Evolutionary conservation across 2,888 invertebrate species (phyloP), one percentile per base, ranked within the genome.

Genomic region (Ennomos erosarius): DNA sequence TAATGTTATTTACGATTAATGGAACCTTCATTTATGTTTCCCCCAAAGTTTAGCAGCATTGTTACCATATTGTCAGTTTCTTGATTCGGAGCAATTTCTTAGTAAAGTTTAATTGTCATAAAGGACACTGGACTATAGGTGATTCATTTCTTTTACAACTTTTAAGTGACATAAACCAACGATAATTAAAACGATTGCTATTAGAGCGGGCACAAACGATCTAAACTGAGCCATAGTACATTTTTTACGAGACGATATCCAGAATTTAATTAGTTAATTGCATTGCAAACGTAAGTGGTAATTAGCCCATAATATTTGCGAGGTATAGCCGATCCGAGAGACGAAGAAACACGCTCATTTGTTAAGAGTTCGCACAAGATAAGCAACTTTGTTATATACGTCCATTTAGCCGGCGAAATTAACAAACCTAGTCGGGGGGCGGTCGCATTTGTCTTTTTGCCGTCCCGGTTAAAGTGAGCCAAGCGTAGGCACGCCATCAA

Each of bases 301-400:
- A 54, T 60, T 58, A 58, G 55, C 44, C 50, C 50, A 53, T 52
- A 55, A 54, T 53, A 66, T 55, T 55, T 57, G 51, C 48, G 13
- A 47, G 49, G 51, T 42, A 47, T 45, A 36, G 46, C 49, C 50
- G 38, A 58, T 58, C 46, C 57, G 13, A 50, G 43, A 56, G 45
- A 57, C 47, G 60, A 64, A 61, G 16, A 1, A 26, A 59, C 50
- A 48, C 69, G 71, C 66, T 75, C 74, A 74, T 80, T 84, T 77
- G 85, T 86, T 84, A 85, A 82, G 85, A 84, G 69, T 82, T 78
- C 66, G 59, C 64, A 46, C 57, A 68, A 77, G 79, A 81, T 76
- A 76, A 75, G 68, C 75, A 75, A 81, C 74, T 74, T 75, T 73
- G 76, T 84, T 81, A 81, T 81, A 83, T 83, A 77, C 74, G 78